phyloP scores from a whole-genome alignment of 2,888 invertebrate genomes.

The Ormyrus rosae region DNA sequence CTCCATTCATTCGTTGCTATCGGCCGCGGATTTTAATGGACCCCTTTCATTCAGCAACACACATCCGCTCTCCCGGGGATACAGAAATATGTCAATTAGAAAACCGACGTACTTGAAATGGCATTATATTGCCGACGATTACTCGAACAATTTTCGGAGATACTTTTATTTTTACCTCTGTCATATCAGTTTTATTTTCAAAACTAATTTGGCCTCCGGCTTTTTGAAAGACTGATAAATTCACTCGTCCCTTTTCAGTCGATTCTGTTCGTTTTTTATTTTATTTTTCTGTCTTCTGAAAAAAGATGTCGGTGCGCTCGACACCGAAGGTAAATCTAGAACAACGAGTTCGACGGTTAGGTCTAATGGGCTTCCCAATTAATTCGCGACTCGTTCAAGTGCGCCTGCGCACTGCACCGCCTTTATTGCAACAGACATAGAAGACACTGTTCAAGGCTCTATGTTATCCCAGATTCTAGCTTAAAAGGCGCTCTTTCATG shows the following conservation, averaged over 20 bases:
- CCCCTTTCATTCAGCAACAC: constrained; percentile 49
- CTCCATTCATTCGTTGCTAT: constrained; percentile 50
- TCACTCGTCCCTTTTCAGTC: too few relatives aligned
- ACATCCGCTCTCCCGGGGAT: constrained; percentile 37
- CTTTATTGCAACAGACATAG: constrained; percentile 24
- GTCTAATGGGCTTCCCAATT: constrained; percentile 52
- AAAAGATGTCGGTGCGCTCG: constrained; percentile 3
- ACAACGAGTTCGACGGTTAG: constrained; percentile 14
- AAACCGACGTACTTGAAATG: constrained; percentile 29
- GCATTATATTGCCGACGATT: not conserved
- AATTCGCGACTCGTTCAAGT: constrained; percentile 34
- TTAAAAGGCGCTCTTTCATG: not conserved
- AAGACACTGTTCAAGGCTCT: constrained; percentile 11
- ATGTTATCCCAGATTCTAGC: not conserved
- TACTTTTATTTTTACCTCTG: constrained; percentile 9
- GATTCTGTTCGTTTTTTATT: not conserved
- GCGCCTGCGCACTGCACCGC: not conserved
- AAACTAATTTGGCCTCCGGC: not conserved
- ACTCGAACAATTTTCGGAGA: not conserved
- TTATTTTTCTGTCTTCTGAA: not conserved
- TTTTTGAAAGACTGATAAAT: too few relatives aligned
- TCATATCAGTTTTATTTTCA: not conserved
- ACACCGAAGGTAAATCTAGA: constrained; percentile 14
- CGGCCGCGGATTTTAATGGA: constrained; percentile 42
- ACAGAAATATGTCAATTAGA: constrained; percentile 49